These are phyloP conservation scores for Ectemnius continuus DNA, from an alignment of 2,888 invertebrate genomes.

Conservation along the genomic window DNA sequence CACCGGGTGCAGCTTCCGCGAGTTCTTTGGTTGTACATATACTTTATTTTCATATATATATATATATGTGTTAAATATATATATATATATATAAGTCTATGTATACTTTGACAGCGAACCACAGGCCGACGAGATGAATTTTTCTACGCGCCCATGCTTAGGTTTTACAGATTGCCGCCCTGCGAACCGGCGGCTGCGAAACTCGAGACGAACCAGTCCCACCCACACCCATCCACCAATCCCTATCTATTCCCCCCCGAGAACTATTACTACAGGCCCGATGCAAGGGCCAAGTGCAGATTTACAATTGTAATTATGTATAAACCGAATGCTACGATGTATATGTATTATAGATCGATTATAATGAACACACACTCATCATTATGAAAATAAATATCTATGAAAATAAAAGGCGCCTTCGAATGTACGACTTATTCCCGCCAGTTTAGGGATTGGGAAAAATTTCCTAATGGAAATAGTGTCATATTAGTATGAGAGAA, in stretches of 20 bases:
- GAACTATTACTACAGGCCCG: constrained; percentile 62
- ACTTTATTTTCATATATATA: constrained; percentile 50
- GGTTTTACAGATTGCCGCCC: constrained; percentile 55
- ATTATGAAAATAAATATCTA: constrained; percentile 75
- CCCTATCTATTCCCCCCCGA: constrained; percentile 40
- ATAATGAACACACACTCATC: constrained; percentile 75
- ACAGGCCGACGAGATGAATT: constrained; percentile 33
- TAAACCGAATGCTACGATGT: constrained; percentile 78
- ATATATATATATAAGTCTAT: constrained; percentile 29
- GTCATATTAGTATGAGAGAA: no score
- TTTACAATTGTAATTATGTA: constrained; percentile 78
- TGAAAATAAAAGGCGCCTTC: constrained; percentile 60
- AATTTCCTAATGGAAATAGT: no score
- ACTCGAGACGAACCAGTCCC: constrained; percentile 61
- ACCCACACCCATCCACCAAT: background rate
- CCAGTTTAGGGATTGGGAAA: no score
- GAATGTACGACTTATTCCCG: background rate
- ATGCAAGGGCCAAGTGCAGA: constrained; percentile 60
- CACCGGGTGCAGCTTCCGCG: constrained; percentile 6
- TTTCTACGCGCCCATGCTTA: constrained; percentile 63
- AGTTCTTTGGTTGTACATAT: constrained; percentile 59
- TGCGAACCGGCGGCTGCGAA: constrained; percentile 43
- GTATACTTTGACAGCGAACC: constrained; percentile 29
- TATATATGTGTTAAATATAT: constrained; percentile 19
- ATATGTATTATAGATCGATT: constrained; percentile 77